Percentiles rank a stretch among this genome's conserved stretches.
phyloP scores from a whole-genome alignment of 35 echinoderm and acorn worm species.

The Lytechinus variegatus region DNA sequence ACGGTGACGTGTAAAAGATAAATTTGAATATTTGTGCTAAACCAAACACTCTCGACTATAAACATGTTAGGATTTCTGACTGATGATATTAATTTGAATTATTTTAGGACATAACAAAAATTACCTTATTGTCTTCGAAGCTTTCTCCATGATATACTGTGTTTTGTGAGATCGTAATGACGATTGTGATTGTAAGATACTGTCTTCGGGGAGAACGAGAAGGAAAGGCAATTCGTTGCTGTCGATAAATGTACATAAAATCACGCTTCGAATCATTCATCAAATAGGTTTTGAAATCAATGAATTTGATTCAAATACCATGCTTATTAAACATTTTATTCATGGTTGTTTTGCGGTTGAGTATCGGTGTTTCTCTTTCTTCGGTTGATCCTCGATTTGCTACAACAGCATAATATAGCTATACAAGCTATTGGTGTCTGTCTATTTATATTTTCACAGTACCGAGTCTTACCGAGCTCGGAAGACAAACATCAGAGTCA shows the following conservation, averaged over 20 bases:
- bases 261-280: neutral
- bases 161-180: too few species aligned
- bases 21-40: too few species aligned
- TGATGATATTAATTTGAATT: neutral
- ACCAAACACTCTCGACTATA: neutral
- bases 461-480: neutral
- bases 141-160: neutral
- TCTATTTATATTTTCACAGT: neutral
- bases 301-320: neutral
- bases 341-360: neutral
- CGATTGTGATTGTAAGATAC: neutral
- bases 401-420: neutral
- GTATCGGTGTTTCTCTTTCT: neutral
- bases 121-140: neutral
- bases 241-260: neutral
- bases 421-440: neutral
- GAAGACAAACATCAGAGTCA: neutral
- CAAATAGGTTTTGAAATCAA: neutral
- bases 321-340: neutral
- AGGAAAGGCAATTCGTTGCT: neutral
- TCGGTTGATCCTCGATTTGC: neutral
- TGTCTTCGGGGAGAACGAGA: neutral
- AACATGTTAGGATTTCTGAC: neutral
- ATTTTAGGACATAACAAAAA: neutral
- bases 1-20: too few species aligned